A percentile compares a stretch with the other conserved stretches of the same genome.
phyloP scores from a whole-genome alignment of 2,113 vertebrate species.

The Vireo altiloquus region DNA sequence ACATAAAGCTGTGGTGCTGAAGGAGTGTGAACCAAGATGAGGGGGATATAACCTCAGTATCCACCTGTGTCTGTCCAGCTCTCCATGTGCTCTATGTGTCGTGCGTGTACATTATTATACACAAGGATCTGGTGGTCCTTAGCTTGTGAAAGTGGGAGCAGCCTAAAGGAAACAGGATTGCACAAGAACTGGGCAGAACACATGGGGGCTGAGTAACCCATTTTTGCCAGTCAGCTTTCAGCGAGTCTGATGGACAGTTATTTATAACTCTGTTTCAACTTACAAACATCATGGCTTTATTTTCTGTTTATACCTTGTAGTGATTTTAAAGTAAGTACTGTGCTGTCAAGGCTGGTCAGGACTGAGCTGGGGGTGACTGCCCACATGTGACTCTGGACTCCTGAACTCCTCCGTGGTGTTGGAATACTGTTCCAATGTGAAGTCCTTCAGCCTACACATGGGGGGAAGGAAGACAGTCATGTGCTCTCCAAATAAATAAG shows the following conservation, averaged over 20 bases:
- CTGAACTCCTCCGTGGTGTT: background rate
- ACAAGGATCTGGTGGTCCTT: background rate
- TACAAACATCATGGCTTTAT: background rate
- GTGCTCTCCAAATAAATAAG: background rate
- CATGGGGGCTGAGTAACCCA: no score
- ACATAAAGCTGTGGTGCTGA: background rate
- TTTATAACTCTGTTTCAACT: background rate
- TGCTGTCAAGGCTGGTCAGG: background rate
- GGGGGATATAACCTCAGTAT: background rate
- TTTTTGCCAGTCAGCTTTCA: background rate
- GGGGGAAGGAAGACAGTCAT: background rate
- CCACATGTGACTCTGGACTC: background rate
- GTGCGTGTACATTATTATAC: fast-evolving
- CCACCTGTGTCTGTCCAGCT: background rate
- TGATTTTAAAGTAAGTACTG: background rate
- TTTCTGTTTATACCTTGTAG: background rate
- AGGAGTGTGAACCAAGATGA: background rate
- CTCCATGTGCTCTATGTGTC: background rate
- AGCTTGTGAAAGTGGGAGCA: background rate
- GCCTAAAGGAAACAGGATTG: background rate
- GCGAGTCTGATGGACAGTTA: background rate
- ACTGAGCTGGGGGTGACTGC: background rate
- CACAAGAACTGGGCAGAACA: background rate
- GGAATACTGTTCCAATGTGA: background rate
- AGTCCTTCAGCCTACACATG: background rate